Evolutionary conservation across 2,888 invertebrate genomes (phyloP).

Genomic region (Cryptocheilus praepositus): DNA sequence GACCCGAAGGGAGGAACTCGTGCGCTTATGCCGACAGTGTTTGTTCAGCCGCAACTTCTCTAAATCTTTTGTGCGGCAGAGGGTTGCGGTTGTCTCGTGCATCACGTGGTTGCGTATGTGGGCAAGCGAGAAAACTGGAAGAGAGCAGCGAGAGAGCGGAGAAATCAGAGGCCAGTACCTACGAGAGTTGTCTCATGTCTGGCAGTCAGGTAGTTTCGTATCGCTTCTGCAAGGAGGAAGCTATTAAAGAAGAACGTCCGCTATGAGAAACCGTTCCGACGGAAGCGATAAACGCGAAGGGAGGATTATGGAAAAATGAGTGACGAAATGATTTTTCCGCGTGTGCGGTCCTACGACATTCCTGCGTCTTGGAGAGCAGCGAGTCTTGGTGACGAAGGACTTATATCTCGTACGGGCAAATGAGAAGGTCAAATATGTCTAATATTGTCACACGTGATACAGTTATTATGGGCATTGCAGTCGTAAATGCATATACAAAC

Average conservation of each 20-base stretch:
- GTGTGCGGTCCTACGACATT: no score
- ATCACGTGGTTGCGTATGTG: constrained; percentile 49
- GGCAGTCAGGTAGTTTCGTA: constrained; percentile 25
- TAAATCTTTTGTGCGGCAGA: constrained; percentile 72
- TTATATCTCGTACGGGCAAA: no score
- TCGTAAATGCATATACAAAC: no score
- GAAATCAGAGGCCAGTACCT: no score
- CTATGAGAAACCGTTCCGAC: not conserved
- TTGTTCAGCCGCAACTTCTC: constrained; percentile 75
- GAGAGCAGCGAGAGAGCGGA: no score
- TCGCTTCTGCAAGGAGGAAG: constrained; percentile 8
- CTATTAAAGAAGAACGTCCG: not conserved
- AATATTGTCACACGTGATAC: no score
- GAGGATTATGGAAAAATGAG: no score
- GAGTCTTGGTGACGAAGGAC: no score
- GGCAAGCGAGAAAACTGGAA: not conserved
- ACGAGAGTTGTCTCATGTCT: constrained; percentile 37
- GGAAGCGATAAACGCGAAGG: not conserved
- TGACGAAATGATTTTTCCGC: no score
- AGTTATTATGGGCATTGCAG: no score
- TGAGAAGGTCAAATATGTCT: no score
- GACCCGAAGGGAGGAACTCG: constrained; percentile 56
- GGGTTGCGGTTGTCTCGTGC: constrained; percentile 58
- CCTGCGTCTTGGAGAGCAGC: no score
- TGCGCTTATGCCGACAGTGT: constrained; percentile 66